Evolutionary conservation across 2,113 vertebrate species (phyloP).

Genomic region (Rhinoptilus africanus): DNA sequence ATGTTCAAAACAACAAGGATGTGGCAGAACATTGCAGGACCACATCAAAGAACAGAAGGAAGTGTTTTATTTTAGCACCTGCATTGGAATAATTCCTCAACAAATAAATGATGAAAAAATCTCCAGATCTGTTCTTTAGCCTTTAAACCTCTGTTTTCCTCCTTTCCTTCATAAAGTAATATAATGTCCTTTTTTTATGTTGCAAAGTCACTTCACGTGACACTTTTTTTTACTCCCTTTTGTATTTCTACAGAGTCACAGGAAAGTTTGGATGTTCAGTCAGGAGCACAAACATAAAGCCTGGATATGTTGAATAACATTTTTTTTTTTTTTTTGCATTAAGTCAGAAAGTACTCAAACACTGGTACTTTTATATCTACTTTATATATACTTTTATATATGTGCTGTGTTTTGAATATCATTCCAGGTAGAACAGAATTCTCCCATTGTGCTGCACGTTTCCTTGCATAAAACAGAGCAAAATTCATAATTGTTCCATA

Average conservation of each 20-base stretch:
- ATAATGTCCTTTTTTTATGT: neutral
- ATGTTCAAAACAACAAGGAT: neutral
- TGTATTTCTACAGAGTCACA: neutral
- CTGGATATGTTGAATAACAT: neutral
- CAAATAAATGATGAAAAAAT: neutral
- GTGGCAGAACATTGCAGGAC: neutral
- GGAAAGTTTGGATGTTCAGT: neutral
- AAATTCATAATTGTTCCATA: neutral
- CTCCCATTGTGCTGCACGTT: neutral
- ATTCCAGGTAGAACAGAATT: neutral
- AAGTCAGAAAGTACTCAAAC: neutral
- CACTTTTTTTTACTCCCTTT: neutral
- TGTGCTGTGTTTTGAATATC: neutral
- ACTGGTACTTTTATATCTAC: neutral
- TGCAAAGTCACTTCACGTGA: neutral
- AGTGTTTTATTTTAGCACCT: neutral
- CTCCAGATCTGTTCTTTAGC: neutral
- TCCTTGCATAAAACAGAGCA: neutral
- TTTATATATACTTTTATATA: too few relatives aligned
- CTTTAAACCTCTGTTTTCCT: neutral
- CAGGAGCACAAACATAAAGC: neutral
- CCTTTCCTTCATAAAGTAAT: neutral
- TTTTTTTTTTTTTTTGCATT: neutral
- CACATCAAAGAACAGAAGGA: neutral
- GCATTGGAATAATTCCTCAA: neutral